Evolutionary conservation across 2,888 invertebrate species (phyloP).

Genomic region (Hermaeophaga mercurialis): DNA sequence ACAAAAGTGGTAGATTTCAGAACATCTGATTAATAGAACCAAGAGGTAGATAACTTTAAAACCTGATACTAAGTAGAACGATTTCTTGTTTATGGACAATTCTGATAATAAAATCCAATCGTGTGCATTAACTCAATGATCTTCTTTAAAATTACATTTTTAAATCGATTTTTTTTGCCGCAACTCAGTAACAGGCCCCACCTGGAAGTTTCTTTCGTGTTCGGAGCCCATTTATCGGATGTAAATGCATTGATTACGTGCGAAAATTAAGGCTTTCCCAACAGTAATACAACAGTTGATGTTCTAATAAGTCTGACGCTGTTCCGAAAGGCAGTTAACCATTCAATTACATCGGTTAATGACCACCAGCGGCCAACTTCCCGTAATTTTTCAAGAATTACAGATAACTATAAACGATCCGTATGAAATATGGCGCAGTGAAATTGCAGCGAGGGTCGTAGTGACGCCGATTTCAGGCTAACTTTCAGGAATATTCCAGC

Average conservation of each 20-base stretch:
- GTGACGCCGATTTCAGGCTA: background rate
- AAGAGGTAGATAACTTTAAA: too few relatives aligned
- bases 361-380: conserved; percentile 35
- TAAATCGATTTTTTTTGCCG: too few relatives aligned
- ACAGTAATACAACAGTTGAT: conserved; percentile 13
- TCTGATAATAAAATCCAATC: too few relatives aligned
- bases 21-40: too few relatives aligned
- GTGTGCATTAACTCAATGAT: too few relatives aligned
- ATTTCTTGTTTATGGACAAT: too few relatives aligned
- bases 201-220: too few relatives aligned
- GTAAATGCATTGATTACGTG: conserved; percentile 23
- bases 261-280: conserved; percentile 4
- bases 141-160: too few relatives aligned
- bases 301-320: conserved; percentile 26
- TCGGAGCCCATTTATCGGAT: background rate
- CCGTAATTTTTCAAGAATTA: conserved; percentile 36
- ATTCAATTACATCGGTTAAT: conserved; percentile 37
- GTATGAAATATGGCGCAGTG: conserved; percentile 28
- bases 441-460: background rate
- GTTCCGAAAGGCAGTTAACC: conserved; percentile 34
- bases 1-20: too few relatives aligned
- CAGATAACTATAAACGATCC: conserved; percentile 28
- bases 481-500: background rate
- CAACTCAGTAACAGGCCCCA: too few relatives aligned
- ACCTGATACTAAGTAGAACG: too few relatives aligned